Percentiles rank a stretch among this genome's conserved stretches.
These are phyloP conservation scores for Aplodontia rufa DNA, from an alignment of 2,113 vertebrate species.

Conservation along the genomic window DNA sequence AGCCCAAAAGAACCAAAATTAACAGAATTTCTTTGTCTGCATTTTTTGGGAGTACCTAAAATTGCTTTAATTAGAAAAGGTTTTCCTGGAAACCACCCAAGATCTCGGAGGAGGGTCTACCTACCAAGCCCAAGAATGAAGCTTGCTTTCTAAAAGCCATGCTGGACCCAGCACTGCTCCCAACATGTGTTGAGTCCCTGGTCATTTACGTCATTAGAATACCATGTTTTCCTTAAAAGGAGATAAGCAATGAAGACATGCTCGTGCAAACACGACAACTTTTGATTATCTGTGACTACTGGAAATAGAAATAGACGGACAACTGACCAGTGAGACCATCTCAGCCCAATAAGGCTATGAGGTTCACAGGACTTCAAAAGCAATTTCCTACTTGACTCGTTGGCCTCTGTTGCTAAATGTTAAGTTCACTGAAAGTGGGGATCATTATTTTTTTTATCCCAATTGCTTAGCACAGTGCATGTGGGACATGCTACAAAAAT, in stretches of 20 bases:
- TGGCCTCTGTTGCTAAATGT: neutral
- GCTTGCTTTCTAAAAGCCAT: neutral
- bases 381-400: neutral
- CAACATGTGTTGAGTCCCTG: neutral
- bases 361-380: too few relatives aligned
- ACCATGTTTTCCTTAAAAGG: neutral
- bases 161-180: neutral
- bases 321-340: accelerated
- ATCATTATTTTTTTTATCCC: neutral
- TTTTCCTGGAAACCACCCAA: slow-evolving; percentile 42
- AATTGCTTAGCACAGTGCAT: accelerated
- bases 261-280: accelerated
- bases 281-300: neutral
- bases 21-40: neutral
- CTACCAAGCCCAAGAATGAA: neutral
- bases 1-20: neutral
- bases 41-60: slow-evolving; percentile 2
- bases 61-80: slow-evolving; percentile 38
- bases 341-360: accelerated
- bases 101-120: neutral
- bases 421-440: neutral
- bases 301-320: neutral
- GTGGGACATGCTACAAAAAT: accelerated
- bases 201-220: neutral
- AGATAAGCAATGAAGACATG: neutral